Evolutionary conservation across 2,113 vertebrate genomes (phyloP).

Genomic region (Pungitius pungitius): DNA sequence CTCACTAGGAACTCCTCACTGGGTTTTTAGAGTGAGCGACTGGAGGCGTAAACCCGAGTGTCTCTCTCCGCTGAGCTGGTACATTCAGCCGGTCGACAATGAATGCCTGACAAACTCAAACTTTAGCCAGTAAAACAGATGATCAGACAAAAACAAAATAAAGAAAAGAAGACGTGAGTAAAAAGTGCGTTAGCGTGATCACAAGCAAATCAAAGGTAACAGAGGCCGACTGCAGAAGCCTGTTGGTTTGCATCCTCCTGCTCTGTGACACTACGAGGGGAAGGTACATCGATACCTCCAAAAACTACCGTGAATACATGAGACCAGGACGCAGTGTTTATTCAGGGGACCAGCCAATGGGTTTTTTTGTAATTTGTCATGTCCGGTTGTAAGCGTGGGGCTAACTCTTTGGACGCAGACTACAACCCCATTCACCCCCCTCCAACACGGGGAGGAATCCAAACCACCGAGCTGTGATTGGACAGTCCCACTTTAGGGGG

Average conservation of each 20-base stretch:
- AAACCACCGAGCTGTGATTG: background rate
- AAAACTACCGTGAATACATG: slow-evolving; percentile 52
- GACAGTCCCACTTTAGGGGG: background rate
- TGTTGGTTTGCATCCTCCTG: slow-evolving; percentile 56
- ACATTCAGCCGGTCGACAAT: slow-evolving; percentile 71
- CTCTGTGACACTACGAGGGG: slow-evolving; percentile 45
- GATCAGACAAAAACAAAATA: slow-evolving; percentile 62
- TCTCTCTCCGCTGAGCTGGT: slow-evolving; percentile 73
- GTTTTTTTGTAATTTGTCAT: background rate
- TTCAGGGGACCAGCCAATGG: background rate
- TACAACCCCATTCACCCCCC: background rate
- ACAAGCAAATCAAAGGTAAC: slow-evolving; percentile 72
- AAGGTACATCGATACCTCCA: background rate
- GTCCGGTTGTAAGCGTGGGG: background rate
- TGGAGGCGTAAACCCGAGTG: background rate
- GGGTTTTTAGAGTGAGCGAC: background rate
- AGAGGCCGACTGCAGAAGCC: slow-evolving; percentile 60
- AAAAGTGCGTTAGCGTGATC: slow-evolving; percentile 71
- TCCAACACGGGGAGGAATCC: background rate
- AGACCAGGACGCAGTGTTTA: slow-evolving; percentile 37
- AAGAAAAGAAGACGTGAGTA: slow-evolving; percentile 56
- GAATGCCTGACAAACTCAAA: slow-evolving; percentile 75
- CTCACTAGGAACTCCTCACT: slow-evolving; percentile 26
- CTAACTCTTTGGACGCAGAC: background rate
- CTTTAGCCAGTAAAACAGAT: slow-evolving; percentile 68